Conservation (phyloP, 2,797 vertebrate genomes). For the Pangasius sanitwongsei region DNA sequence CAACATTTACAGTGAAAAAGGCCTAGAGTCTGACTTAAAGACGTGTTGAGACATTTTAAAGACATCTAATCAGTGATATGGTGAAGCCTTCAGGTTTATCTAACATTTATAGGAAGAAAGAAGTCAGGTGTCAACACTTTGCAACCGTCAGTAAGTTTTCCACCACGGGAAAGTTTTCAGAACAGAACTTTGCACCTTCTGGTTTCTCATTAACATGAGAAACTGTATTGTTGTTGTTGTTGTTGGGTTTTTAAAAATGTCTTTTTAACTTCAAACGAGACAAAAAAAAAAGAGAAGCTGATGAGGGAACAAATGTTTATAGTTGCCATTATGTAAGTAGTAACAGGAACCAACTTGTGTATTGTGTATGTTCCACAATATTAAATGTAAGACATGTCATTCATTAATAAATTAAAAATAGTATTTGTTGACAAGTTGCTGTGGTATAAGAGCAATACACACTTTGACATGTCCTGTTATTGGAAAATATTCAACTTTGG, state of each 20-base stretch:
- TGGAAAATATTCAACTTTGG: neutral
- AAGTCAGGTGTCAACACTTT: neutral
- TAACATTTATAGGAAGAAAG: neutral
- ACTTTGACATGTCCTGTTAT: neutral
- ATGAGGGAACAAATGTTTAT: neutral
- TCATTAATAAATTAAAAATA: neutral
- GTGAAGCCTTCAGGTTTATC: neutral
- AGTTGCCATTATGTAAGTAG: neutral
- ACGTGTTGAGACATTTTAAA: neutral
- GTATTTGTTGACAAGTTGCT: neutral
- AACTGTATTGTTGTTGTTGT: too few relatives aligned
- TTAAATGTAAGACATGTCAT: too few relatives aligned
- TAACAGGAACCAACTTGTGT: neutral
- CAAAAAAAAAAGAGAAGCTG: neutral
- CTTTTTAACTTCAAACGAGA: neutral
- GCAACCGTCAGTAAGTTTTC: neutral
- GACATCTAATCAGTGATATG: neutral
- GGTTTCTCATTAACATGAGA: neutral
- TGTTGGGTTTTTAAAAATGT: neutral
- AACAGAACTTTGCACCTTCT: neutral
- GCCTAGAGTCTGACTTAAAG: neutral
- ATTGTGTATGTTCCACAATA: neutral
- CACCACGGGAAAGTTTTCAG: neutral
- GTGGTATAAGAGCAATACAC: neutral
- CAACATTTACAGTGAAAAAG: neutral